Evolutionary conservation across 2,113 vertebrate genomes (phyloP), one percentile per base, ranked within the genome.

Genomic region (Myrmophylax atrothorax): DNA sequence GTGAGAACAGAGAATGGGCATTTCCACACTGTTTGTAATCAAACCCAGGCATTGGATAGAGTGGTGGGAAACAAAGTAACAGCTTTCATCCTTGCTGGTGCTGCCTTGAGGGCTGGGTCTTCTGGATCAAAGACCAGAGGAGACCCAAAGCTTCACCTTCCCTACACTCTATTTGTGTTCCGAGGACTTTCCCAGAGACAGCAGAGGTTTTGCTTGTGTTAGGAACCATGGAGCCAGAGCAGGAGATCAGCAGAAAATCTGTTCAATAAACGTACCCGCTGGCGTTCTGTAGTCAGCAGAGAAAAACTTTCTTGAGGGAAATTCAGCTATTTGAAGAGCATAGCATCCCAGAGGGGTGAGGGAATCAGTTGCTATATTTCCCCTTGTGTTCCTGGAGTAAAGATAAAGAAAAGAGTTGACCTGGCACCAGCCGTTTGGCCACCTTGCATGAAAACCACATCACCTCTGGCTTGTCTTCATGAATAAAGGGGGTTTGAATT

Each of bases 401-500:
- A 90, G 15, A 28, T 33, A 75, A 63, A 49, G 56, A 67, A 63
- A 86, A 82, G 76, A 70, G 40, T 63, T 84, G 84, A 96, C 93
- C 78, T 89, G 91, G 91, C 93, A 97, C 92, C 91, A 97, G 96
- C 93, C 98, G 85, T 97, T 95, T 96, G 76, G 89, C 94, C 66
- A 49, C 60, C 82, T 89, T 53, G 84, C 59, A 14, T 88, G 84
- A 60, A 96, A 96, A 86, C 75, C 91, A 82, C 82, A 95, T 93
- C 69, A 67, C 93, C 93, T 96, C 95, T 91, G 31, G 29, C 52
- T 68, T 80, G 59, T 82, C 77, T 87, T 93, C 94, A 87, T 94
- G 95, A 98, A 96, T 95, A 97, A 97, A 47, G 4, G 95, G 97
- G 96, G 97, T 96, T 94, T 98, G 97, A 97, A 96, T 98, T 98